Base-by-base conservation (phyloP, 2,113 vertebrate genomes). In the Archocentrus centrarchus region DNA sequence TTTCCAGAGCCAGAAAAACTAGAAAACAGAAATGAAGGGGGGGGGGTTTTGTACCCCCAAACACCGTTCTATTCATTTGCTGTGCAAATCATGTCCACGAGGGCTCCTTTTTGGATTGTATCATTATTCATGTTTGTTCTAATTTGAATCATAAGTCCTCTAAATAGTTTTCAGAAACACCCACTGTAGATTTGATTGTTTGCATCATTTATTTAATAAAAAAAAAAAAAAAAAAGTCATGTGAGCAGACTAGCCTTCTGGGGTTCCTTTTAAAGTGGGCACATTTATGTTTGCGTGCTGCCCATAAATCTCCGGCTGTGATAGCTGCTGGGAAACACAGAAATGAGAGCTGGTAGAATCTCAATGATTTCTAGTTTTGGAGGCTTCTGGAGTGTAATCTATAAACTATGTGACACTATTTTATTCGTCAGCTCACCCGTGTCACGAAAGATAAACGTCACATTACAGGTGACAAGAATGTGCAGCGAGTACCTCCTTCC, bases 1-100 rank as follows among this genome's bases (percentile, higher is more conserved):
- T 83, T 77, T 86, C 30, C 57, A 80, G 57, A 75, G 57, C 50
- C 75, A 82, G 13, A 79, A 75, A 82, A 41, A 53, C 4, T 39
- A 39, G 35, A 75, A 79, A 83, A 53, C 32, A 39, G 17, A 55
- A 1, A 2, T 15, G n/a, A 59, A 27, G 15, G 27, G 3, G 15
- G 15, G 27, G 3, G 27, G 5, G 10, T 24, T 7, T 47, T 18
- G 30, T 53, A 70, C 85, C 66, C 53, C 27, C 47, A 53, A 70
- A 79, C 27, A 7, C 11, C 3, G 7, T 78, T 27, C 61, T 59
- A 18, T 75, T 24, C 7, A 63, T 80, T 37, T 59, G 11, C 22
- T 4, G 18, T 20, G 60, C 22, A 59, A 81, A 70, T 61, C 13
- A 75, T 53, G 14, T 59, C 61, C 37, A 58, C 6, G 17, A 70